phyloP scores from a whole-genome alignment of 2,888 invertebrate species.

The Mallateleia sp. region DNA sequence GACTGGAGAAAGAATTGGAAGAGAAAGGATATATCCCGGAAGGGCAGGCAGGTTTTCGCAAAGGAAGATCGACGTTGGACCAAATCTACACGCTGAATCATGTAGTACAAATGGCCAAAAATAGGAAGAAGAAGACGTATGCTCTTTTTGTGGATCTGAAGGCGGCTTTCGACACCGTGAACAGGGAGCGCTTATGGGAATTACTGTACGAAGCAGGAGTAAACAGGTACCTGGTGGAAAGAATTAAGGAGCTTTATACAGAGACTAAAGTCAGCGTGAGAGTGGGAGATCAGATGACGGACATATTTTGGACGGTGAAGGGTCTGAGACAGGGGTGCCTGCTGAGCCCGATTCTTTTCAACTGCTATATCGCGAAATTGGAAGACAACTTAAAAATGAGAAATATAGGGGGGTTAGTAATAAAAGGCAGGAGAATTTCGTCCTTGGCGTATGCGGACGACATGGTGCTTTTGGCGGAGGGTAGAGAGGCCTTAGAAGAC shows the following conservation, averaged over 20 bases:
- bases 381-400: neutral
- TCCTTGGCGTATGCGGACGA: no score
- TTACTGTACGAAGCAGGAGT: neutral
- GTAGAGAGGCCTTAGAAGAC: no score
- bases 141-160: neutral
- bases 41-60: neutral
- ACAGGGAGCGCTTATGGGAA: neutral
- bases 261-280: neutral
- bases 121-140: neutral
- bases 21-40: neutral
- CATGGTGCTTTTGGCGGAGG: no score
- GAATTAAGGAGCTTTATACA: neutral
- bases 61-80: neutral
- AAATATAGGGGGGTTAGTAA: neutral
- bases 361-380: neutral
- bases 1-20: slow-evolving; percentile 39
- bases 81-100: neutral
- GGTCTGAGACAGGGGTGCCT: neutral
- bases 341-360: neutral
- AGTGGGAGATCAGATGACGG: neutral
- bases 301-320: neutral
- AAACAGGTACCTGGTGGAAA: neutral
- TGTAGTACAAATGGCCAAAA: neutral
- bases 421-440: neutral
- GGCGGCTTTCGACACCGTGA: neutral